Evolutionary conservation across 2,113 vertebrate species (phyloP).

Genomic region (Xiphias gladius): DNA sequence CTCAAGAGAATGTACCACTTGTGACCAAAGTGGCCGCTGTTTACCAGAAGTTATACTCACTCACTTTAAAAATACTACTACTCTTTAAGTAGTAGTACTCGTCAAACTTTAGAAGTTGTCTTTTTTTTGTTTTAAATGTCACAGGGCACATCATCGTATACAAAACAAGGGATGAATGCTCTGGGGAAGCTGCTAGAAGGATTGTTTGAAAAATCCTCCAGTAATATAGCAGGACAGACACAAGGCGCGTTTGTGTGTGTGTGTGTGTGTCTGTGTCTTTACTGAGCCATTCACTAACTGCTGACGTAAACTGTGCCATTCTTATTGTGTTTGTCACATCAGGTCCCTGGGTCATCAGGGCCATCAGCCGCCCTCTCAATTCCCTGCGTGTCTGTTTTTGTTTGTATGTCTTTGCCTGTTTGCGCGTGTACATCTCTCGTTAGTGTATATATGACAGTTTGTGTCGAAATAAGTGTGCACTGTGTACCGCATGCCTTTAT

Average conservation of each 20-base stretch:
- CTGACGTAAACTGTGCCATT: constrained; percentile 56
- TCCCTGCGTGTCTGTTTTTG: constrained; percentile 2
- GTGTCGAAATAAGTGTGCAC: constrained; percentile 34
- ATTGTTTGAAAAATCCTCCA: neutral
- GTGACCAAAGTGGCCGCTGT: too few species aligned
- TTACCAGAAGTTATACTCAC: neutral
- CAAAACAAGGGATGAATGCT: neutral
- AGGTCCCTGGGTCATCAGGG: constrained; percentile 43
- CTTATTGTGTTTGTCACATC: constrained; percentile 56
- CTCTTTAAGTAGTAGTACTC: too few species aligned
- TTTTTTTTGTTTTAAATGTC: neutral
- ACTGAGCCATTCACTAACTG: constrained; percentile 43
- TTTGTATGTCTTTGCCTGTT: neutral
- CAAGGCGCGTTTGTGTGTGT: neutral
- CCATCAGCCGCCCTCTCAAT: neutral
- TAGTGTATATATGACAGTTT: constrained; percentile 13
- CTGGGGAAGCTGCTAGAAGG: neutral
- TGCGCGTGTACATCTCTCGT: neutral
- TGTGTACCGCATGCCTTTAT: constrained; percentile 21
- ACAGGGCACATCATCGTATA: neutral
- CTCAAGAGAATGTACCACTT: neutral
- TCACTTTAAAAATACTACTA: too few species aligned
- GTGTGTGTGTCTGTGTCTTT: constrained; percentile 20
- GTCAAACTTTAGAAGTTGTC: neutral
- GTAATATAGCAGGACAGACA: constrained; percentile 12